A percentile compares a stretch with the other conserved stretches of the same genome.
These are phyloP conservation scores for Hirundo rustica DNA, from an alignment of 2,797 vertebrate species.

Conservation along the genomic window DNA sequence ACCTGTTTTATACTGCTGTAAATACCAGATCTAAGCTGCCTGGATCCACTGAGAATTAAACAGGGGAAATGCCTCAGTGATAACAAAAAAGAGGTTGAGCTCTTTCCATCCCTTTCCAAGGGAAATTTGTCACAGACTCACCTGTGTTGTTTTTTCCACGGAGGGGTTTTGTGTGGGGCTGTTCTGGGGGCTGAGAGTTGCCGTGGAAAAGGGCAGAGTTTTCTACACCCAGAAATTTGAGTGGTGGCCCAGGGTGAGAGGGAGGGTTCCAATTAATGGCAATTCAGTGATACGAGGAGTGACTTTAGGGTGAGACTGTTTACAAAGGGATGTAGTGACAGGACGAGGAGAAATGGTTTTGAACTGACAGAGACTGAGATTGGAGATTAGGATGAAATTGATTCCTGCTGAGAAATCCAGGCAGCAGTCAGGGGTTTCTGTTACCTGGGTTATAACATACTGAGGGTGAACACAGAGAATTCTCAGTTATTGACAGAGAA, in stretches of 20 bases:
- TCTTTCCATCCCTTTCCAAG: background rate
- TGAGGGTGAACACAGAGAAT: background rate
- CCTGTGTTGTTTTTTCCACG: background rate
- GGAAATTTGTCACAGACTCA: background rate
- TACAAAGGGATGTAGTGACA: background rate
- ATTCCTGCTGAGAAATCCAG: background rate
- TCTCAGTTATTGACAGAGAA: background rate
- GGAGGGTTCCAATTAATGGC: background rate
- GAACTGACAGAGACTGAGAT: background rate
- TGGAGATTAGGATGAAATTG: background rate
- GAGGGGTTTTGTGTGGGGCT: background rate
- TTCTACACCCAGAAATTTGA: background rate
- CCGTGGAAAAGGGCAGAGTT: background rate
- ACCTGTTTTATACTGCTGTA: background rate
- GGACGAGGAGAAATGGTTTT: background rate
- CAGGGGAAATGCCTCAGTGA: background rate
- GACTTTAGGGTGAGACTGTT: background rate
- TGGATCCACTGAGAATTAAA: background rate
- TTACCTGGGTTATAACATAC: fast-evolving
- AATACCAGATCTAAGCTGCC: background rate
- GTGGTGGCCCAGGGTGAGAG: background rate
- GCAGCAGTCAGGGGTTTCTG: background rate
- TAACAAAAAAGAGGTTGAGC: background rate
- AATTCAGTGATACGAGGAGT: background rate
- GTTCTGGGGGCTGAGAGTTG: background rate